Base-by-base conservation (phyloP, 2,113 vertebrate genomes). In the Chamaea fasciata region DNA sequence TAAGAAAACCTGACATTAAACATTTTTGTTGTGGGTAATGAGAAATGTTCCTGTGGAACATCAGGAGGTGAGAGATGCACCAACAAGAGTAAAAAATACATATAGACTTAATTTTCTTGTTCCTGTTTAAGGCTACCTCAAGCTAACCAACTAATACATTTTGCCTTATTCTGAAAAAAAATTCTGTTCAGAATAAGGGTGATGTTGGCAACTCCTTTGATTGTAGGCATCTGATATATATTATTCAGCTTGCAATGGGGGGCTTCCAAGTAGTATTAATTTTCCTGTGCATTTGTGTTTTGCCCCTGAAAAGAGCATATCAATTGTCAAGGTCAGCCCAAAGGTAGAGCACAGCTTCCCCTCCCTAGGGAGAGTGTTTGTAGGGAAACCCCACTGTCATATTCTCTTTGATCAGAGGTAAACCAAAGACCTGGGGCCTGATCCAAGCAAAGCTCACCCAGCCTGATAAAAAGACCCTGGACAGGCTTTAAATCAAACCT, bases 351-450 rank as follows among this genome's bases (percentile, higher is more conserved):
- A 15, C 21, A 75, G 4, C 14, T 87, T 69, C 8, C 7, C 3
- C 3, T 57, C 9, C 13, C 10, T 28, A 11, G 4, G 9, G 6
- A 22, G 17, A 21, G 10, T 30, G 37, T 83, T 28, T 57, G 12
- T 15, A 24, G 57, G 35, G 42, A 22, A 85, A 87, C 41, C 5
- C 2, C 8, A 0, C 16, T 17, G 8, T 33, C 83, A 52, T 6
- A 13, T 5, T 73, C 21, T 20, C 37, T 76, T 56, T 33, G 37
- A 33, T 20, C 9, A n/a, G 28, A 47, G 27, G 14, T 35, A 67
- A 83, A n/a, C 0, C 0, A 47, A 90, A 78, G 31, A 37, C 16
- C 7, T 55, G 27, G 22, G 24, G 37, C 31, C 31, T 65, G n/a
- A 76, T 59, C 26, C 50, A 57, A 76, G 41, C 4, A 60, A 53